Conservation (phyloP, 2,113 vertebrate genomes). For the Mustelus asterias region DNA sequence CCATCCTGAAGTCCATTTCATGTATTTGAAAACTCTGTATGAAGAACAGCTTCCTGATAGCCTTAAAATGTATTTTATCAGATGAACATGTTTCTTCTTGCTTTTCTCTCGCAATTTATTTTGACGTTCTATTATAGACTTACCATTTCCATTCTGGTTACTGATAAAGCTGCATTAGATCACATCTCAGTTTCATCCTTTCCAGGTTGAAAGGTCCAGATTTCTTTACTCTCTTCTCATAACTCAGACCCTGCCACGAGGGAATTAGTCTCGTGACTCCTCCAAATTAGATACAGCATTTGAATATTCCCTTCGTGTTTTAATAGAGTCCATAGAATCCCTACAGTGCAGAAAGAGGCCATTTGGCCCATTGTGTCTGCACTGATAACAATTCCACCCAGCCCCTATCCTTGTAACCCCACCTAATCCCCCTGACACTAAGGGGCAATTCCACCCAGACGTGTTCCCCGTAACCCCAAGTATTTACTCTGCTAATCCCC, state of each 20-base stretch:
- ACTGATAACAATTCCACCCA: no score
- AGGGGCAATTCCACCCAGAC: no score
- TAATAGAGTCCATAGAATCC: no score
- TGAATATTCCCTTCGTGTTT: neutral
- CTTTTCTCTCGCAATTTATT: neutral
- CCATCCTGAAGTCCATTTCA: neutral
- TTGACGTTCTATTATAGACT: neutral
- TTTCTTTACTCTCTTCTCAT: neutral
- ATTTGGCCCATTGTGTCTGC: no score
- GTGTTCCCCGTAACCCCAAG: no score
- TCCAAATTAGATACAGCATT: neutral
- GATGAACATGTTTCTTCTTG: neutral
- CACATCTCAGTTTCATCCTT: neutral
- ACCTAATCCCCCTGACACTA: no score
- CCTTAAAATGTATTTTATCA: neutral
- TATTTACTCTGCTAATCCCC: no score
- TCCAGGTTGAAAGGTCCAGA: neutral
- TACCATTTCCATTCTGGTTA: neutral
- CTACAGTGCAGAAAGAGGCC: no score
- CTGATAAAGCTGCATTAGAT: neutral
- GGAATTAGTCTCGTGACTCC: neutral
- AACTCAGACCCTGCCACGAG: neutral
- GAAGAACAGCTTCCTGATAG: neutral
- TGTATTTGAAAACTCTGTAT: neutral
- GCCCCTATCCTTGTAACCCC: no score